A percentile compares a stretch with the other conserved stretches of the same genome.
phyloP scores from a whole-genome alignment of 2,113 vertebrate genomes.

The Cryptomyrus ogoouensis region DNA sequence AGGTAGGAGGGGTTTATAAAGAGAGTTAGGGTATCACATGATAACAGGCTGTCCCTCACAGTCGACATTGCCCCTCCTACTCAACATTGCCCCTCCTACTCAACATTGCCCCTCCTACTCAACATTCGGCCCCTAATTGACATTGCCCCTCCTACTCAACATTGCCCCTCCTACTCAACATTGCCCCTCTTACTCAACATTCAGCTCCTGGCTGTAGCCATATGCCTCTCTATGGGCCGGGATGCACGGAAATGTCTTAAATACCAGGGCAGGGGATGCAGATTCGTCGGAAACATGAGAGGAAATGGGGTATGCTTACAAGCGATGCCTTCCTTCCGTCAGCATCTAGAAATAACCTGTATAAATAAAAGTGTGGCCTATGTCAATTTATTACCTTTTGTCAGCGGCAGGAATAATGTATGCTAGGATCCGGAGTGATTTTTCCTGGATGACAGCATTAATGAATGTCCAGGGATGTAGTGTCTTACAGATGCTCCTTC shows the following conservation, averaged over 20 bases:
- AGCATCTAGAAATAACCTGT: constrained; percentile 50
- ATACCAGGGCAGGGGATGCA: constrained; percentile 47
- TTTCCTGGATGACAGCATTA: constrained; percentile 47
- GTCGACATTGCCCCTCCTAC: too few relatives aligned
- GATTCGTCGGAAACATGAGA: constrained; percentile 38
- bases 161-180: too few relatives aligned
- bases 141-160: too few relatives aligned
- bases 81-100: too few relatives aligned
- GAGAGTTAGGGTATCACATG: too few relatives aligned
- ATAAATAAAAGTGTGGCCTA: constrained; percentile 35
- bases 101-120: too few relatives aligned
- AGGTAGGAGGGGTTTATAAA: too few relatives aligned
- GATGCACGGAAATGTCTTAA: constrained; percentile 51
- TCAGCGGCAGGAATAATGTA: constrained; percentile 49
- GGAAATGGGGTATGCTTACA: constrained; percentile 58
- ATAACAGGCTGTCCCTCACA: too few relatives aligned
- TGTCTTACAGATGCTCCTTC: constrained; percentile 46
- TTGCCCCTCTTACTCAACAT: too few relatives aligned
- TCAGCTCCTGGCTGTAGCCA: too few relatives aligned
- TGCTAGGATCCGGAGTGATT: constrained; percentile 34
- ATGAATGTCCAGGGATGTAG: constrained; percentile 29
- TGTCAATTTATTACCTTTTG: constrained; percentile 49
- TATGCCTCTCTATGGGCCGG: constrained; percentile 10
- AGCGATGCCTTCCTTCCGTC: constrained; percentile 53
- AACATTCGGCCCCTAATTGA: too few relatives aligned